Evolutionary conservation across 2,113 vertebrate genomes (phyloP), one percentile per base, ranked within the genome.

Genomic region (Aplodontia rufa): DNA sequence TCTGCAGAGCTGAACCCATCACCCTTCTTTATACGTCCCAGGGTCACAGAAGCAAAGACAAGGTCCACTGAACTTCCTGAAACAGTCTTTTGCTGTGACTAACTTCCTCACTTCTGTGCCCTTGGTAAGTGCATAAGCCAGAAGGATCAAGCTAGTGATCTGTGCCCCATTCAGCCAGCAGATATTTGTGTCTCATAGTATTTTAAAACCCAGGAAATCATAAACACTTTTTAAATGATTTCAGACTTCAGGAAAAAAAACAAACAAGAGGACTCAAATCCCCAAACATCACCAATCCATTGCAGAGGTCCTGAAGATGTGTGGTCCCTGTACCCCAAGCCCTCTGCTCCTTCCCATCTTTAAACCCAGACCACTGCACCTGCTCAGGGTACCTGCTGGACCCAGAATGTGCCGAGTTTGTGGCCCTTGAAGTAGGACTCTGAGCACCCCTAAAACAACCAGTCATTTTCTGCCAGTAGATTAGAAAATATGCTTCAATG

Each of bases 161-260:
- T 12, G 19, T 11, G 74, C 22, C 49, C 19, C 22, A 4, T 19
- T 37, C 40, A 90, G 45, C 16, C 75, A 47, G n/a, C 30, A 30
- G 58, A n/a, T 40, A 45, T 66, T n/a, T 84, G 19, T 26, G 66
- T 26, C 71, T 85, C 32, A 42, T 0, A 30, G 19, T 49, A 37
- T 7, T 40, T 84, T 66, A 85, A 74, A 95, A 64, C 22, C 45
- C 47, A 35, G 22, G 85, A 79, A 92, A 92, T 60, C 26, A 82
- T 6, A 74, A 13, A 72, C 16, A 35, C 24, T 68, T 35, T 30
- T 47, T 45, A 80, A 68, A 0, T 32, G 5, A 78, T 60, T 83
- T 68, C 62, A 89, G 40, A 47, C 68, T 82, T 58, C 22, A 45
- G 3, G 10, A 8, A 47, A 24, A 68, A 79, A 37, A 80, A 47